Base-by-base conservation (phyloP, 1,140 invertebrate genomes). In the Acromyrmex heyeri region DNA sequence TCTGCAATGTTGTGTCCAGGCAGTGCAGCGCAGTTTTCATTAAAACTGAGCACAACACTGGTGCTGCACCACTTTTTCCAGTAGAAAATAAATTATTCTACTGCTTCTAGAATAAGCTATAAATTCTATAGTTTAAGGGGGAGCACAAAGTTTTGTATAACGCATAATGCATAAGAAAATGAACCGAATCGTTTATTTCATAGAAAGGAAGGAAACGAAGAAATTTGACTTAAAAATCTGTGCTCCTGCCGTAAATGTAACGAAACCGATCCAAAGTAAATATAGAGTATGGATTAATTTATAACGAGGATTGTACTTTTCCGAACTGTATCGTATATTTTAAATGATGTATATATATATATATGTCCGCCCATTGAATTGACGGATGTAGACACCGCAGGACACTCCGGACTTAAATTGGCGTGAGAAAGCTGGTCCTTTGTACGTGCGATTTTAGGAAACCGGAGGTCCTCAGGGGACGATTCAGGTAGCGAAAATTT, bases 401-500 rank as follows among this genome's bases (percentile, higher is more conserved):
- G 86, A n/a, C 21, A n/a, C 21, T 67, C 61, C 62, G 27, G 24
- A 24, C 0, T 73, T 16, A 65, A 87, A 90, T 86, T 81, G 69
- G 44, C 90, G 90, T 91, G 90, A 91, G 90, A 91, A 91, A 91
- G 24, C 64, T 38, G 21, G 50, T 34, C n/a, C 27, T 87, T 21
- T 38, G 72, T 86, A 24, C 50, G 76, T 21, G 8, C 61, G 48
- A 61, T 18, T 7, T 24, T 44, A 18, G 34, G 21, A 38, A 3
- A 57, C 53, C 18, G 50, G 24, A 48, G 27, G 8, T 64, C 27
- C 18, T 10, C 34, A 4, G 18, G n/a, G 16, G 44, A 61, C 10
- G 30, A 34, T 81, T 85, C 86, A 86, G 79, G 86, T 90, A 90
- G 73, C 69, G 50, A 3, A 8, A 30, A 38, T 7, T 2, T 38